Evolutionary conservation across 1,140 invertebrate species (phyloP).

Genomic region (Argopecten irradians): DNA sequence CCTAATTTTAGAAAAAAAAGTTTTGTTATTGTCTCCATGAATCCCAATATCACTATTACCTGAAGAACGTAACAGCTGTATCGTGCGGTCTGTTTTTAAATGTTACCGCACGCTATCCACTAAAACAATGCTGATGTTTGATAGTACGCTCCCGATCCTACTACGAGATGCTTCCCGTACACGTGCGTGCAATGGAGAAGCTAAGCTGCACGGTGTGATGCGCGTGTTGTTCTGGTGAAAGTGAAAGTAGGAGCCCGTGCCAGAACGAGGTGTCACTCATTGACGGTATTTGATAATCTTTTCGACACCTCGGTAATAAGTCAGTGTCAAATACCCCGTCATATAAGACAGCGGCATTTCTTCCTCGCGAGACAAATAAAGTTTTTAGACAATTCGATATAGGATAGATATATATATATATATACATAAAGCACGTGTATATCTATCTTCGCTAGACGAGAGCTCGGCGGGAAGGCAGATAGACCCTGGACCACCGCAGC

Average conservation of each 20-base stretch:
- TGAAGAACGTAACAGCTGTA: too few relatives aligned
- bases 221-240: not conserved
- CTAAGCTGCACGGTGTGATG: not conserved
- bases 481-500: not conserved
- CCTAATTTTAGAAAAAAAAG: too few relatives aligned
- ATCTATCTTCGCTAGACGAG: not conserved
- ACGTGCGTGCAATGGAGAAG: not conserved
- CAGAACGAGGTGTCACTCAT: not conserved
- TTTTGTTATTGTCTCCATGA: too few relatives aligned
- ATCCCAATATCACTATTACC: too few relatives aligned
- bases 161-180: not conserved
- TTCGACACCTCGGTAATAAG: constrained; percentile 5
- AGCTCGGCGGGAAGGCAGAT: not conserved
- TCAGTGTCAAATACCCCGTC: not conserved
- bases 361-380: not conserved
- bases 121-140: too few relatives aligned
- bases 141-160: not conserved
- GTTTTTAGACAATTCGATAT: constrained; percentile 22
- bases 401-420: constrained; percentile 7
- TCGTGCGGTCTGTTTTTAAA: too few relatives aligned
- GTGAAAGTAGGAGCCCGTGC: not conserved
- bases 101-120: too few relatives aligned
- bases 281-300: not conserved
- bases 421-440: constrained; percentile 5
- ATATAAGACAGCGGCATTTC: not conserved